Conservation (phyloP, 1,140 invertebrate species). For the Zaprionus capensis region DNA sequence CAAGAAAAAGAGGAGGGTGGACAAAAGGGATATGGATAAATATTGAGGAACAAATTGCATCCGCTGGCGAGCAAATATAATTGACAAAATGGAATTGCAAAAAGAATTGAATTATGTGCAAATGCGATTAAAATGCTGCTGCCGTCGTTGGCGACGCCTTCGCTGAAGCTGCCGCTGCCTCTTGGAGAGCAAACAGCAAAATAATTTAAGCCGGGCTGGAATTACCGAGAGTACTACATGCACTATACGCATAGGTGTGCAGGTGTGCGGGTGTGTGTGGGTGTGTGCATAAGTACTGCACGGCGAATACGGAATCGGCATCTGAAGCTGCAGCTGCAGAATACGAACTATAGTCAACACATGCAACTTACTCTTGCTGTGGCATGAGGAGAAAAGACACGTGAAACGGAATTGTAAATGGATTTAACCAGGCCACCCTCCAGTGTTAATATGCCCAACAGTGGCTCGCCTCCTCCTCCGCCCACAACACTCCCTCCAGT, state of each 20-base stretch:
- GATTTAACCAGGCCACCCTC: conserved; percentile 84
- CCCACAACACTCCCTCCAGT: conserved; percentile 1
- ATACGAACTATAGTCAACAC: conserved; percentile 25
- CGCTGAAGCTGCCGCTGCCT: conserved; percentile 10
- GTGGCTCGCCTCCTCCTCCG: conserved; percentile 45
- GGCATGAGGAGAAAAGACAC: conserved; percentile 81
- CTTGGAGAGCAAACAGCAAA: conserved; percentile 51
- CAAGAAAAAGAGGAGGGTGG: not conserved
- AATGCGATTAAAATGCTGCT: conserved; percentile 72
- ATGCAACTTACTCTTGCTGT: conserved; percentile 69
- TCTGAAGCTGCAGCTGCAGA: conserved; percentile 14
- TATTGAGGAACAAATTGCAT: conserved; percentile 54
- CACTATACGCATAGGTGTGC: conserved; percentile 5
- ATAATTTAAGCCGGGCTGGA: conserved; percentile 61
- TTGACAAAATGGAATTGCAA: conserved; percentile 76
- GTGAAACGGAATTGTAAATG: conserved; percentile 84
- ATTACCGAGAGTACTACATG: conserved; percentile 62
- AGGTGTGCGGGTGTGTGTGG: not conserved
- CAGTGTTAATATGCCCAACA: conserved; percentile 83
- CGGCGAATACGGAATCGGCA: conserved; percentile 13
- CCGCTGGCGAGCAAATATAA: conserved; percentile 54
- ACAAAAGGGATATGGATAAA: conserved; percentile 28
- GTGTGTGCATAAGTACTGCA: conserved; percentile 7
- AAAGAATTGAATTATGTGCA: conserved; percentile 74
- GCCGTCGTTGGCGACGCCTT: not conserved